These are phyloP conservation scores for Agrilus planipennis DNA, from an alignment of 1,140 invertebrate species.

Conservation along the genomic window DNA sequence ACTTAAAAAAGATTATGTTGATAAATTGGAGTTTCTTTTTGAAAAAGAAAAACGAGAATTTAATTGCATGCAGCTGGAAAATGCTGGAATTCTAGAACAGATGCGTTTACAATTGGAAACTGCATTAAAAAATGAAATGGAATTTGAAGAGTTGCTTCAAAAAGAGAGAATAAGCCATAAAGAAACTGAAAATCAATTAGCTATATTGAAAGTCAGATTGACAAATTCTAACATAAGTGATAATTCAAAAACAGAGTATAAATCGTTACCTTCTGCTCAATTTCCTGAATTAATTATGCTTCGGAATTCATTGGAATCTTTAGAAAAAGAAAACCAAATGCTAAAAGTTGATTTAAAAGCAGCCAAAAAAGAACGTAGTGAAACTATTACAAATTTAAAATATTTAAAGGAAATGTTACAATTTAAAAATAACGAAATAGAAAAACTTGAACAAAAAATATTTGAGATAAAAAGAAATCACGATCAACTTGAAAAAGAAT, in stretches of 20 bases:
- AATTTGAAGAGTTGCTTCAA: slow-evolving; percentile 45
- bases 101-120: slow-evolving; percentile 47
- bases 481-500: slow-evolving; percentile 29
- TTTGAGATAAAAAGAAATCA: slow-evolving; percentile 25
- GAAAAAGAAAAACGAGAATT: slow-evolving; percentile 39
- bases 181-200: slow-evolving; percentile 35
- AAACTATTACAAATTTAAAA: slow-evolving; percentile 33
- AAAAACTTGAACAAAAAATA: slow-evolving; percentile 38
- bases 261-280: slow-evolving; percentile 26
- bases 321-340: slow-evolving; percentile 38
- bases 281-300: slow-evolving; percentile 36
- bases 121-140: slow-evolving; percentile 46
- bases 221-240: slow-evolving; percentile 18
- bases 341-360: slow-evolving; percentile 15
- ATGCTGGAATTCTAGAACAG: slow-evolving; percentile 48
- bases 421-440: slow-evolving; percentile 39
- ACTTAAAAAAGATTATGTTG: slow-evolving; percentile 34
- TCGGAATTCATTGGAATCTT: slow-evolving; percentile 37
- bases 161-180: slow-evolving; percentile 40
- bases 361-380: slow-evolving; percentile 14
- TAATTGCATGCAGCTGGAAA: slow-evolving; percentile 42
- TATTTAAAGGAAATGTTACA: slow-evolving; percentile 42
- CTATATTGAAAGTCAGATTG: slow-evolving; percentile 28
- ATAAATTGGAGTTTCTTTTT: slow-evolving; percentile 37
- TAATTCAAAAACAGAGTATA: slow-evolving; percentile 21